phyloP scores from a whole-genome alignment of 1,140 invertebrate genomes.

The Lepidurus couesii region DNA sequence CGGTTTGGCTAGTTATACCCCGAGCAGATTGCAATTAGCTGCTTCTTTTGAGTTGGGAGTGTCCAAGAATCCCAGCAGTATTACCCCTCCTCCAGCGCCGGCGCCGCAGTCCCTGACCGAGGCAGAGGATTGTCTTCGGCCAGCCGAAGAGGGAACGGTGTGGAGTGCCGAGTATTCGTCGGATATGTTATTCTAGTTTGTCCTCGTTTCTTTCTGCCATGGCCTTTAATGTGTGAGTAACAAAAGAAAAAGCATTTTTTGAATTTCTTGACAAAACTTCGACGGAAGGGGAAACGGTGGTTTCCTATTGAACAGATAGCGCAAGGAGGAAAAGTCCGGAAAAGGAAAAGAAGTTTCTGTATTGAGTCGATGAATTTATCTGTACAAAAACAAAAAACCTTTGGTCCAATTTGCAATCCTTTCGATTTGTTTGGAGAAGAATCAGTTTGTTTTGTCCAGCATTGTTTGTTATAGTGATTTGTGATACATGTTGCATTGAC shows the following conservation, averaged over 20 bases:
- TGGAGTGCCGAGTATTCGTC: slow-evolving; percentile 59
- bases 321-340: not conserved
- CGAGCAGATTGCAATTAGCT: slow-evolving; percentile 54
- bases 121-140: slow-evolving; percentile 51
- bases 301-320: not conserved
- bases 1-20: slow-evolving; percentile 56
- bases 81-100: slow-evolving; percentile 37
- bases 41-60: slow-evolving; percentile 58
- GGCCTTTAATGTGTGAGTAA: not conserved
- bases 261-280: not conserved
- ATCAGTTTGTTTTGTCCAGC: not conserved
- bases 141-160: slow-evolving; percentile 52
- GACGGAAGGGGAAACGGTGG: not conserved
- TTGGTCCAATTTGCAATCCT: not conserved
- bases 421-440: not conserved
- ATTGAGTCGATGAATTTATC: not conserved
- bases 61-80: slow-evolving; percentile 46
- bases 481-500: not conserved
- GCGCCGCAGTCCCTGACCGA: slow-evolving; percentile 24
- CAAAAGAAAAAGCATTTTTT: not conserved
- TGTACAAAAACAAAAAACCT: not conserved
- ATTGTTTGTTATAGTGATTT: not conserved
- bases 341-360: not conserved
- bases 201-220: not conserved
- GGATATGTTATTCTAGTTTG: slow-evolving; percentile 56